A percentile compares a stretch with the other conserved stretches of the same genome.
phyloP scores from a whole-genome alignment of 1,140 invertebrate genomes.

The Hypothenemus hampei region DNA sequence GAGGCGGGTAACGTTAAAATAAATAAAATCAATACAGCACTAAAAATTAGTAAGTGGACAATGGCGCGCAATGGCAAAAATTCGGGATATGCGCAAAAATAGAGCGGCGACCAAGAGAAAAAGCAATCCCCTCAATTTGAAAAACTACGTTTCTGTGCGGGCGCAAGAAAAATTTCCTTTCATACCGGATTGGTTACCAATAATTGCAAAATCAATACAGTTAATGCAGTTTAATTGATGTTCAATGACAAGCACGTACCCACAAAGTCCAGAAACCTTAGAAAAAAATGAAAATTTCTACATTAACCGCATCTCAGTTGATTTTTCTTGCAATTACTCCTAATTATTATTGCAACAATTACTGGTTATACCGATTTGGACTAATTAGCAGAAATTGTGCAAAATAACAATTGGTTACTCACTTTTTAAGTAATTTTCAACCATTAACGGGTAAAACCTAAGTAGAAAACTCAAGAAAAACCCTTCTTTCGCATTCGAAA shows the following conservation, averaged over 20 bases:
- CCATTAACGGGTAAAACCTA: no score
- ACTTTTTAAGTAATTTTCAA: no score
- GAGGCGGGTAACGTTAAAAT: constrained; percentile 34
- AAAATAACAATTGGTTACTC: no score
- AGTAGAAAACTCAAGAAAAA: no score
- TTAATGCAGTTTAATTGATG: constrained; percentile 45
- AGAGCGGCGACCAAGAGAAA: constrained; percentile 35
- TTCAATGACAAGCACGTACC: constrained; percentile 1
- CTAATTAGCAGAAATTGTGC: no score
- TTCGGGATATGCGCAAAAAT: constrained; percentile 46
- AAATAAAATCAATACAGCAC: constrained; percentile 45
- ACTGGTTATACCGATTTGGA: no score
- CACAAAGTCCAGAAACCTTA: no score
- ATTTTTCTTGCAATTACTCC: no score
- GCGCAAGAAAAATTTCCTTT: constrained; percentile 44
- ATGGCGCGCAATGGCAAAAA: constrained; percentile 46
- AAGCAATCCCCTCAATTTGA: constrained; percentile 33
- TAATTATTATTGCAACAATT: no score
- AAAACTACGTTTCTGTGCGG: constrained; percentile 40
- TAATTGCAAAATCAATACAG: constrained; percentile 48
- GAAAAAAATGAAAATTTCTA: no score
- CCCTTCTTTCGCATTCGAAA: no score
- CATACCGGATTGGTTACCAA: constrained; percentile 47
- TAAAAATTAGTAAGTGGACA: constrained; percentile 47
- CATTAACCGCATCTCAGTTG: no score